Evolutionary conservation across 2,888 invertebrate species (phyloP).

Genomic region (Melanargia galathea): DNA sequence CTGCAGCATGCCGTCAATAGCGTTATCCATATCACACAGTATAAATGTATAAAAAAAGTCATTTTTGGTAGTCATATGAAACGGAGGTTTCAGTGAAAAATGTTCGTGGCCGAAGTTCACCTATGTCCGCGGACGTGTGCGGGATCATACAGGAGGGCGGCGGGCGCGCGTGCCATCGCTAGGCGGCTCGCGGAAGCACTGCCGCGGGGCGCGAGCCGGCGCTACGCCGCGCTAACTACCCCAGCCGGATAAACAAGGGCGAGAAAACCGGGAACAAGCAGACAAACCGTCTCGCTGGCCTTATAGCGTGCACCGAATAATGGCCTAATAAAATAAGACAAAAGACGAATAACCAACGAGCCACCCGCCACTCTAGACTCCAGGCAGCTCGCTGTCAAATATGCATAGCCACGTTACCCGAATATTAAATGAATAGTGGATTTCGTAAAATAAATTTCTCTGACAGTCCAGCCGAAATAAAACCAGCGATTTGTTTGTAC

Average conservation of each 20-base stretch:
- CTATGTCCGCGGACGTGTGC: conserved; percentile 60
- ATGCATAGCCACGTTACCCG: conserved; percentile 43
- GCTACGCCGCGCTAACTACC: conserved; percentile 68
- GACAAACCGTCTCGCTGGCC: conserved; percentile 80
- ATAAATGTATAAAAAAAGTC: conserved; percentile 80
- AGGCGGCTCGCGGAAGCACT: conserved; percentile 57
- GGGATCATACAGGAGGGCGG: conserved; percentile 51
- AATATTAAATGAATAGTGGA: conserved; percentile 43
- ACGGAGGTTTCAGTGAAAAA: conserved; percentile 43
- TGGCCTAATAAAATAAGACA: conserved; percentile 75
- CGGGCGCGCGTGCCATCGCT: conserved; percentile 74
- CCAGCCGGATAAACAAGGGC: conserved; percentile 77
- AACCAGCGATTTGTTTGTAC: neutral
- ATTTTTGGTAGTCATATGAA: conserved; percentile 67
- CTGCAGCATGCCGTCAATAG: conserved; percentile 68
- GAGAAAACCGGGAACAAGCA: conserved; percentile 76
- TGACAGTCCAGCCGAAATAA: conserved; percentile 6
- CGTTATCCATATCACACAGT: conserved; percentile 75
- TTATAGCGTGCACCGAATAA: conserved; percentile 66
- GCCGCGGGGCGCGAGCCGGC: conserved; percentile 55
- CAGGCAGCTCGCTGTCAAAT: conserved; percentile 49
- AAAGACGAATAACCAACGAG: conserved; percentile 64
- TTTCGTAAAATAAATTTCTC: too few species aligned
- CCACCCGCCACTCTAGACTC: conserved; percentile 45
- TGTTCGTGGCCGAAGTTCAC: conserved; percentile 58